Percentiles rank a stretch among this genome's conserved stretches.
Conservation (phyloP, 2,113 vertebrate species). For the Cromileptes altivelis region DNA sequence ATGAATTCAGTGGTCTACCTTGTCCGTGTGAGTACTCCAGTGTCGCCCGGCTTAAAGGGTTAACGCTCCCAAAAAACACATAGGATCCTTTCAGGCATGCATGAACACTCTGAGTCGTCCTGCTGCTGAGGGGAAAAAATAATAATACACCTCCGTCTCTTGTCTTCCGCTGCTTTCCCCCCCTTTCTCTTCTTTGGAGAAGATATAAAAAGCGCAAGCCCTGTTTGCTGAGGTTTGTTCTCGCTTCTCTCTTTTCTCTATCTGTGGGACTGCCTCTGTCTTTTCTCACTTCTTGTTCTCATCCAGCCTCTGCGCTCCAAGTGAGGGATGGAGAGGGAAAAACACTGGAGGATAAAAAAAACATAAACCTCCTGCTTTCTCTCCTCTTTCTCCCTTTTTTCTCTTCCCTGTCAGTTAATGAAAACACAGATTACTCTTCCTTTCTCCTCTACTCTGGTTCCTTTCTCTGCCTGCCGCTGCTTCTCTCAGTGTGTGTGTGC, state of each 20-base stretch:
- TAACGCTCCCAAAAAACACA: slow-evolving; percentile 62
- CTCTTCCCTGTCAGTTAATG: neutral
- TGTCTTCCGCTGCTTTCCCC: neutral
- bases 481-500: neutral
- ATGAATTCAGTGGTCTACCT: slow-evolving; percentile 58
- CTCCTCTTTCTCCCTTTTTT: neutral
- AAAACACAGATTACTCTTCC: neutral
- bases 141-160: slow-evolving; percentile 31
- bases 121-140: slow-evolving; percentile 4
- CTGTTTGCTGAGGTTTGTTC: neutral
- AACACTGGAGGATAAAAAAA: neutral
- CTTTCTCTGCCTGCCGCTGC: slow-evolving; percentile 4
- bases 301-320: slow-evolving; percentile 32
- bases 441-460: neutral
- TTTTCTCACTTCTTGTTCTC: slow-evolving; percentile 53
- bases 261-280: slow-evolving; percentile 39
- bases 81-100: slow-evolving; percentile 61
- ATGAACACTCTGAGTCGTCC: slow-evolving; percentile 20
- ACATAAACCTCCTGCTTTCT: neutral
- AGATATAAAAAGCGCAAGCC: neutral
- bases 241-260: slow-evolving; percentile 1
- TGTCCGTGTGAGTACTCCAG: slow-evolving; percentile 76
- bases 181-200: slow-evolving; percentile 1
- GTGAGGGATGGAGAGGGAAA: slow-evolving; percentile 24
- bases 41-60: slow-evolving; percentile 64